Evolutionary conservation across 2,113 vertebrate species (phyloP).

Genomic region (Pontoporia blainvillei): DNA sequence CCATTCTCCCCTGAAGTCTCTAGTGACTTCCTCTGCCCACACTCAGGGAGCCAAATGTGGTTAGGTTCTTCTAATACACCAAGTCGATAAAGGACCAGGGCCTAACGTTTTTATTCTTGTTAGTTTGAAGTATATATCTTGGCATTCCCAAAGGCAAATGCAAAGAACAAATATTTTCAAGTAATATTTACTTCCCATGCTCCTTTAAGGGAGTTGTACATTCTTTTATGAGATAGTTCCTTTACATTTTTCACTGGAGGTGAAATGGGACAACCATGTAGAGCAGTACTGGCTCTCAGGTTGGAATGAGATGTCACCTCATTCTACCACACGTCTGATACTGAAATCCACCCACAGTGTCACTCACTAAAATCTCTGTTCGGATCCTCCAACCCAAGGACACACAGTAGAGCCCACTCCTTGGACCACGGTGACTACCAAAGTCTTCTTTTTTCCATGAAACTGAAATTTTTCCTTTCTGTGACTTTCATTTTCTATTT

Average conservation of each 20-base stretch:
- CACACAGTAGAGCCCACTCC: background rate
- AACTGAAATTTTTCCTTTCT: background rate
- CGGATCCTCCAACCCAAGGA: background rate
- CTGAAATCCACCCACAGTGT: background rate
- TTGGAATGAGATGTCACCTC: background rate
- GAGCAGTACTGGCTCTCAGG: background rate
- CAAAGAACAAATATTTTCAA: background rate
- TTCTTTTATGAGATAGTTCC: background rate
- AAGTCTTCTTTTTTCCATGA: background rate
- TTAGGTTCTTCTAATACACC: background rate
- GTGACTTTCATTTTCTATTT: background rate
- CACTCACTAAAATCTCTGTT: background rate
- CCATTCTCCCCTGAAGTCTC: background rate
- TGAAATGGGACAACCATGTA: background rate
- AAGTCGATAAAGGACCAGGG: background rate
- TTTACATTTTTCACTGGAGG: background rate
- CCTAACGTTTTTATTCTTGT: background rate
- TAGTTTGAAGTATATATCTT: background rate
- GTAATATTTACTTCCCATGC: background rate
- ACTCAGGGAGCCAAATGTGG: background rate
- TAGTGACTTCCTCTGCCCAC: background rate
- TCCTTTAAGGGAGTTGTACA: background rate
- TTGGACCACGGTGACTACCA: background rate
- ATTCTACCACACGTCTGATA: background rate
- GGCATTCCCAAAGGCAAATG: background rate